Base-by-base conservation (phyloP, 1,140 invertebrate genomes). In the Reticulitermes speratus region DNA sequence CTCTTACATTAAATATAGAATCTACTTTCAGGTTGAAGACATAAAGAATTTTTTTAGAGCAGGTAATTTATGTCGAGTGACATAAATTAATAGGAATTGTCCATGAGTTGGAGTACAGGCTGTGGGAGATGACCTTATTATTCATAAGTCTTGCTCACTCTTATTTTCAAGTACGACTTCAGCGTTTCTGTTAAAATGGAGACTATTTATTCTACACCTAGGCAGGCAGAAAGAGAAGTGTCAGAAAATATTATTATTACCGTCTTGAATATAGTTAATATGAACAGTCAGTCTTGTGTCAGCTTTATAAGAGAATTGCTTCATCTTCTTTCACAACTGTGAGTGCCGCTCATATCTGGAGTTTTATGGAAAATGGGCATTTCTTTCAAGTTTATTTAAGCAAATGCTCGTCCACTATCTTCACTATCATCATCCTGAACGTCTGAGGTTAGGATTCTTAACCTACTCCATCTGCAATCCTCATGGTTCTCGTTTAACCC, bases 281-380 rank as follows among this genome's bases (percentile, higher is more conserved):
- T 30, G 65, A 25, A 30, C n/a, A 75, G 65, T 75, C 65, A 75
- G n/a, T 75, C 65, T 75, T 75, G 25, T 75, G 65, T 75, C 65
- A 75, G 65, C 65, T 75, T 75, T 75, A 75, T 75, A 25, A 75
- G 65, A 75, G n/a, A 75, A 30, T 75, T 8, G n/a, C 65, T n/a
- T 16, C 65, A 75, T 30, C 65, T 75, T 30, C 65, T 75, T 75
- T 30, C n/a, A 25, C 9, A 30, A 30, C n/a, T 6, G 3, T 30
- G 25, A 8, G 14, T 30, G 3, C 65, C 2, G 14, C 25, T 9
- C 16, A 19, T n/a, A 8, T 65, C 59, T 65, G 59, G n/a, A 59
- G 55, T 8, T 75, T 9, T 25, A 14, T 75, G 25, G 65, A 30
- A 75, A 25, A 75, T 0, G 1, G 65, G n/a, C 65, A 30, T 30